Percentiles rank a stretch among this genome's conserved stretches.
phyloP scores from a whole-genome alignment of 1,140 invertebrate species.

The Panonychus citri region DNA sequence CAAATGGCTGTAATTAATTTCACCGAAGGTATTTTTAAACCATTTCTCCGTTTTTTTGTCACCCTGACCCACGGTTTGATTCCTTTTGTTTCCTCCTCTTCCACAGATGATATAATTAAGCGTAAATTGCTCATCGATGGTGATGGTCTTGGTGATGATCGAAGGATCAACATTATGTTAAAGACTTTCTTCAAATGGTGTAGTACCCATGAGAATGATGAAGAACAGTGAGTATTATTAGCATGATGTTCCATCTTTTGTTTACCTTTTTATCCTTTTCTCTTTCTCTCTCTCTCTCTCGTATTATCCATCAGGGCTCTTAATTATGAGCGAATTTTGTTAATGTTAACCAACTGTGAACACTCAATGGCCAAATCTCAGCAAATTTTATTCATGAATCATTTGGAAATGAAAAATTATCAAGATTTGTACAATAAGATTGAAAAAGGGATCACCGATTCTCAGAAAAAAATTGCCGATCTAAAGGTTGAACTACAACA shows the following conservation, averaged over 20 bases:
- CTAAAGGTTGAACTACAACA: constrained; percentile 48
- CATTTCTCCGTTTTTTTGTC: too few species aligned
- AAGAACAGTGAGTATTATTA: constrained; percentile 31
- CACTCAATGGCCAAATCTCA: constrained; percentile 63
- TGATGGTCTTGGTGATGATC: constrained; percentile 82
- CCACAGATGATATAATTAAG: constrained; percentile 64
- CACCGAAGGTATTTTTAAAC: too few species aligned
- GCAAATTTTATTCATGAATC: constrained; percentile 51
- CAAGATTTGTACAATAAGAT: constrained; percentile 48
- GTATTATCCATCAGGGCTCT: constrained; percentile 19
- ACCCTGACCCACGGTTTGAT: too few species aligned
- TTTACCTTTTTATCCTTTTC: neutral
- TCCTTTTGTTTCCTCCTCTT: neutral
- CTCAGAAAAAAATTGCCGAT: constrained; percentile 44
- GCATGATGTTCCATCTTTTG: neutral
- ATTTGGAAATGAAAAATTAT: constrained; percentile 59
- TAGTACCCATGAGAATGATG: constrained; percentile 37
- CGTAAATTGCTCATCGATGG: constrained; percentile 72
- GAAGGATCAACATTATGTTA: constrained; percentile 55
- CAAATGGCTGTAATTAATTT: too few species aligned
- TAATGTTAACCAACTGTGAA: constrained; percentile 61
- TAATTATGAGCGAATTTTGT: constrained; percentile 47
- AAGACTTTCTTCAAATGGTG: constrained; percentile 74
- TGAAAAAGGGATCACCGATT: constrained; percentile 38
- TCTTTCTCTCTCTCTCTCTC: neutral